Evolutionary conservation across 2,797 vertebrate species (phyloP).

Genomic region (Danio kyathit): DNA sequence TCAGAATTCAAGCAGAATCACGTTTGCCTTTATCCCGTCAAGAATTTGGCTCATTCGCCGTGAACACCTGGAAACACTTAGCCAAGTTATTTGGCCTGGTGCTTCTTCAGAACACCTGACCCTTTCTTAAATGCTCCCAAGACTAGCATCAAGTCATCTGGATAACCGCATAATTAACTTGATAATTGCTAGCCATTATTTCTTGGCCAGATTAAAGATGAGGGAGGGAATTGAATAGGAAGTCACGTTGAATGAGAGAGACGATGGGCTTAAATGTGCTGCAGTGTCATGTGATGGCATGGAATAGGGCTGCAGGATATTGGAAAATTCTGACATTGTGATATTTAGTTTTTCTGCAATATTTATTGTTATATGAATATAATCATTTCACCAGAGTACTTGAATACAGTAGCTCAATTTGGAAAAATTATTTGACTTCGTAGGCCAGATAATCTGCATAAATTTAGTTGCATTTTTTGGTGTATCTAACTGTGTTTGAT

Average conservation of each 20-base stretch:
- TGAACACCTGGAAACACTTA: constrained; percentile 32
- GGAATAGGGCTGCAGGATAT: background rate
- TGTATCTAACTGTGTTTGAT: too few relatives aligned
- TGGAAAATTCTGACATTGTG: too few relatives aligned
- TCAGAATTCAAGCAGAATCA: constrained; percentile 16
- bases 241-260: background rate
- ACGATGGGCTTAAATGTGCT: background rate
- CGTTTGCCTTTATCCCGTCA: background rate
- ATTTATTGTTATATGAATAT: too few relatives aligned
- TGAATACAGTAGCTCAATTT: too few relatives aligned
- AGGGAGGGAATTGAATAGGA: background rate
- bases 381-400: too few relatives aligned
- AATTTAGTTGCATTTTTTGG: too few relatives aligned
- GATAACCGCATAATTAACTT: constrained; percentile 29
- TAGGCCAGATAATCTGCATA: too few relatives aligned
- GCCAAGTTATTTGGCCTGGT: background rate
- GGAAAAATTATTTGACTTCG: too few relatives aligned
- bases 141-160: background rate
- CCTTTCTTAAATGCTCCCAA: constrained; percentile 22
- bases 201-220: background rate
- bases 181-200: constrained; percentile 23
- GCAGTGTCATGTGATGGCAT: background rate
- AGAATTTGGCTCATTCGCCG: background rate
- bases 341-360: too few relatives aligned
- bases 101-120: constrained; percentile 24